Evolutionary conservation across 2,113 vertebrate genomes (phyloP).

Genomic region (Tiliqua scincoides): DNA sequence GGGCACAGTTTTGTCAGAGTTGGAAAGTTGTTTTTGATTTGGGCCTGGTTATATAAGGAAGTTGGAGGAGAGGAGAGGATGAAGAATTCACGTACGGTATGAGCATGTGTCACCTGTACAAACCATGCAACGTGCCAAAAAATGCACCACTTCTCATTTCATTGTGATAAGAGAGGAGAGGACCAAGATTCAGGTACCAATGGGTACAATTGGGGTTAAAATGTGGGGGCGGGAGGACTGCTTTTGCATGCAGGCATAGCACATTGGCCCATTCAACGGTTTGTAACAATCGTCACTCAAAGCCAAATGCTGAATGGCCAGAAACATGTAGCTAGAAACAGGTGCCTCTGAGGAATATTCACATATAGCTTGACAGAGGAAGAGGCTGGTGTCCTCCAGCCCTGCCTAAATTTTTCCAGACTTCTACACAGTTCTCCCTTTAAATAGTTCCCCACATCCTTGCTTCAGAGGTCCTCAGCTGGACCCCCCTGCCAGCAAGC

Average conservation of each 20-base stretch:
- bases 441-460: conserved; percentile 56
- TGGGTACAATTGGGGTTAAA: too few species aligned
- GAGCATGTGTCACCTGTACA: neutral
- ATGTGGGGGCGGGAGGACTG: neutral
- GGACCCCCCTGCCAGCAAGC: too few species aligned
- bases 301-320: too few species aligned
- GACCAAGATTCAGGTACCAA: neutral
- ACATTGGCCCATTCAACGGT: neutral
- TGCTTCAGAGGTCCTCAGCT: too few species aligned
- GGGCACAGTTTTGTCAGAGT: too few species aligned
- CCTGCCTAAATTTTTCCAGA: neutral
- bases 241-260: neutral
- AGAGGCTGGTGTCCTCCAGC: neutral
- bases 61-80: rapidly evolving
- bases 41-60: conserved; percentile 23
- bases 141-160: neutral
- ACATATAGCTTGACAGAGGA: neutral
- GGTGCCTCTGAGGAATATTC: neutral
- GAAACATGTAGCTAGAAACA: neutral
- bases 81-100: neutral
- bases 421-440: conserved; percentile 54
- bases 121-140: neutral
- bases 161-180: neutral
- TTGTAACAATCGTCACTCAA: neutral
- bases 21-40: too few species aligned